Evolutionary conservation across 92 coral and sea anemone species (phyloP).

Genomic region (Chrysogorgia sp.): DNA sequence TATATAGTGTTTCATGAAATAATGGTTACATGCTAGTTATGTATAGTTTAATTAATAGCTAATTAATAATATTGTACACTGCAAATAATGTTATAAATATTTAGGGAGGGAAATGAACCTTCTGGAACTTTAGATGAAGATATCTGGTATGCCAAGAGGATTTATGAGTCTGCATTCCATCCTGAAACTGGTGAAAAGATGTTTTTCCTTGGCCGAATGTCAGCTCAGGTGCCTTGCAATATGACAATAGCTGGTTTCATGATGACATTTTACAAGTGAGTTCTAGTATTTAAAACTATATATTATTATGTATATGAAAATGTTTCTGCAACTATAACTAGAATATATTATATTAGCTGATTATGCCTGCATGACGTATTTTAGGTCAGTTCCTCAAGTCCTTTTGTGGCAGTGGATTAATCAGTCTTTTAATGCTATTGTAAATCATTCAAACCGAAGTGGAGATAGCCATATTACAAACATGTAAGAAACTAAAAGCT

Average conservation of each 20-base stretch:
- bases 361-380: constrained; percentile 23
- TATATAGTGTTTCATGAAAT: too few relatives aligned
- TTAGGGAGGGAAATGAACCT: constrained; percentile 73
- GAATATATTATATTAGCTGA: too few relatives aligned
- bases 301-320: too few relatives aligned
- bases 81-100: not conserved
- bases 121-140: constrained; percentile 73
- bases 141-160: constrained; percentile 90
- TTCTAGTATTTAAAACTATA: too few relatives aligned
- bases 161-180: constrained; percentile 95
- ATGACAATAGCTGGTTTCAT: constrained; percentile 99
- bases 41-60: too few relatives aligned
- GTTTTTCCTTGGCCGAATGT: constrained; percentile 96
- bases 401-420: constrained; percentile 99
- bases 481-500: too few relatives aligned
- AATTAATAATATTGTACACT: too few relatives aligned
- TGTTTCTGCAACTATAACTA: too few relatives aligned
- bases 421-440: constrained; percentile 99
- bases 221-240: constrained; percentile 98
- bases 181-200: constrained; percentile 96
- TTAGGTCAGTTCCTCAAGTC: constrained; percentile 93
- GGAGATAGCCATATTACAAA: constrained; percentile 90
- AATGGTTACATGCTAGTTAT: too few relatives aligned
- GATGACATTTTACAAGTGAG: constrained; percentile 98
- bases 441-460: constrained; percentile 96